Percentiles rank a stretch among this genome's conserved stretches.
phyloP scores from a whole-genome alignment of 1,140 invertebrate species.

The Theocolax elegans region DNA sequence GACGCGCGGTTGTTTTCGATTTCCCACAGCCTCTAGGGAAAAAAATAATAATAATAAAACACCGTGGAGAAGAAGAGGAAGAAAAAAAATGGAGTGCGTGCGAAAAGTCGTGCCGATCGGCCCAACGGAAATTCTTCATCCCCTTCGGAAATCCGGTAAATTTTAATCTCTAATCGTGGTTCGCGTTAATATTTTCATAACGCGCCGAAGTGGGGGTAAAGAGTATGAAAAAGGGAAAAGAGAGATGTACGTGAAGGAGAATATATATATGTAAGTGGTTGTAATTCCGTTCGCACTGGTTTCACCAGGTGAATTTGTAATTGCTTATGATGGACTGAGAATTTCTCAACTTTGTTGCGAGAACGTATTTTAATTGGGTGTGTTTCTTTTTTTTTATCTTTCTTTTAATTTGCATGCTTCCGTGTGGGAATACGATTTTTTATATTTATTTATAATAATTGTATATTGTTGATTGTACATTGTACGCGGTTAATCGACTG shows the following conservation, averaged over 20 bases:
- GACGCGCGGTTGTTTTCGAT: conserved; percentile 12
- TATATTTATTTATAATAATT: no score
- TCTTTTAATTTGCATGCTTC: no score
- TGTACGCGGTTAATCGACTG: no score
- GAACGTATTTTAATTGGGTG: no score
- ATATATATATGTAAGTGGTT: background rate
- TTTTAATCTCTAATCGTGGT: background rate
- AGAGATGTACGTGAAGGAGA: background rate
- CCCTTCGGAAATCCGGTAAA: conserved; percentile 38
- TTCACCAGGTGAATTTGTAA: background rate
- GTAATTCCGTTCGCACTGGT: background rate
- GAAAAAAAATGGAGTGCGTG: conserved; percentile 6
- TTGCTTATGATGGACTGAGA: conserved; percentile 9
- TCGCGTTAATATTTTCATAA: conserved; percentile 21
- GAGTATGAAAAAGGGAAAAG: background rate
- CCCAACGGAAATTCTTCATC: background rate
- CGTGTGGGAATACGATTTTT: no score
- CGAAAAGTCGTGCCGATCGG: no score
- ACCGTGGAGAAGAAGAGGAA: no score
- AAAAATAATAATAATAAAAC: no score
- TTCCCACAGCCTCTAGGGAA: conserved; percentile 20
- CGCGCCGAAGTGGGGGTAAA: background rate
- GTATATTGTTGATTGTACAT: no score
- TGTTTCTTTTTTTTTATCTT: no score
- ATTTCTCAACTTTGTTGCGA: conserved; percentile 14